Evolutionary conservation across 2,113 vertebrate species (phyloP).

Genomic region (sheep (Ovis aries)): DNA sequence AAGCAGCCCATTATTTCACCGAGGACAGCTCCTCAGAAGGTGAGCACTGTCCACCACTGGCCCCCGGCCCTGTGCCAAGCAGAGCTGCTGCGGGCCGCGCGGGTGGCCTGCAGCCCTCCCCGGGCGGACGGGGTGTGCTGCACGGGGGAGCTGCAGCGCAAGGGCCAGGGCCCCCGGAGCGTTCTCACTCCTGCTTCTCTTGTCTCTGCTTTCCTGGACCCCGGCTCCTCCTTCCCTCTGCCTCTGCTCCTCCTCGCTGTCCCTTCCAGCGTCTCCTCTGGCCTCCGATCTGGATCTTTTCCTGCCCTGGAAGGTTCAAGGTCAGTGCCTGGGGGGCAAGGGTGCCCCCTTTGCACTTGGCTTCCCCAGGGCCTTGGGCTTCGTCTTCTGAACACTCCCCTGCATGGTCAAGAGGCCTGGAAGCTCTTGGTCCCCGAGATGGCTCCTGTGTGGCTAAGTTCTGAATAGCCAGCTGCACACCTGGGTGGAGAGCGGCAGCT

Average conservation of each 20-base stretch:
- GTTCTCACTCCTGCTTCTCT: slow-evolving; percentile 67
- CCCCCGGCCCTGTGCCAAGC: not conserved
- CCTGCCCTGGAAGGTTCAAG: slow-evolving; percentile 91
- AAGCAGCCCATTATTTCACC: slow-evolving; percentile 92
- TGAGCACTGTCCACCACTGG: slow-evolving; percentile 55
- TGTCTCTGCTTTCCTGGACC: slow-evolving; percentile 66
- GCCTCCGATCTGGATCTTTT: slow-evolving; percentile 91
- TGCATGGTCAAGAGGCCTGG: not conserved
- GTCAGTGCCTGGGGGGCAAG: slow-evolving; percentile 83
- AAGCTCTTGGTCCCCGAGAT: not conserved
- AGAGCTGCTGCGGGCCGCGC: accelerated
- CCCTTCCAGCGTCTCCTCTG: slow-evolving; percentile 89
- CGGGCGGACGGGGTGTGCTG: not conserved
- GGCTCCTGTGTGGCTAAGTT: not conserved
- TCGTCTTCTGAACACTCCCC: not conserved
- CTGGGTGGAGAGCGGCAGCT: no score
- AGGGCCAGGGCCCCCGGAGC: not conserved
- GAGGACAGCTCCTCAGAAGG: slow-evolving; percentile 86
- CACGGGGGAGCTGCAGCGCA: not conserved
- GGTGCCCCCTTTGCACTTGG: not conserved
- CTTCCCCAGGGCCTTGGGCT: not conserved
- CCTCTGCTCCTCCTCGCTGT: slow-evolving; percentile 59
- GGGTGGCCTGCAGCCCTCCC: not conserved
- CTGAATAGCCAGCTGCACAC: not conserved
- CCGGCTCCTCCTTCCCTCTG: slow-evolving; percentile 61